Conservation (phyloP, 2,888 invertebrate genomes). For the Cheilosia soror region DNA sequence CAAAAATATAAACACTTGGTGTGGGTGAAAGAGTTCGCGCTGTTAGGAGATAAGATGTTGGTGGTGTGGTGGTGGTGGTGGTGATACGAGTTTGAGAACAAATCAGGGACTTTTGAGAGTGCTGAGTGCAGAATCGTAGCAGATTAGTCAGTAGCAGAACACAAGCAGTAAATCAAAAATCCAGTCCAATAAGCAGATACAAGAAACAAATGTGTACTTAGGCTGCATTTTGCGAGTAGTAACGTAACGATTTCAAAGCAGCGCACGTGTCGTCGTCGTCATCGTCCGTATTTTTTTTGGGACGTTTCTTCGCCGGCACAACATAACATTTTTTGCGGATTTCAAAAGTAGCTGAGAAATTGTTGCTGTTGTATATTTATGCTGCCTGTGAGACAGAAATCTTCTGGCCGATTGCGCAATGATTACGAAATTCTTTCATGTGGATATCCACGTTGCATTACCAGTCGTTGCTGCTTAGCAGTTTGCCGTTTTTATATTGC, state of each 20-base stretch:
- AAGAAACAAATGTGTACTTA: slow-evolving; percentile 39
- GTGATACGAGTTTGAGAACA: slow-evolving; percentile 44
- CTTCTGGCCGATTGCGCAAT: slow-evolving; percentile 56
- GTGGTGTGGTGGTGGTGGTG: slow-evolving; percentile 32
- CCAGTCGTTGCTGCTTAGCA: slow-evolving; percentile 65
- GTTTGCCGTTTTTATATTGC: slow-evolving; percentile 68
- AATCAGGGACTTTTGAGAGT: slow-evolving; percentile 38
- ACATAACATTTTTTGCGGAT: slow-evolving; percentile 40
- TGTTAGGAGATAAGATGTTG: slow-evolving; percentile 45
- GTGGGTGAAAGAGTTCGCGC: slow-evolving; percentile 58
- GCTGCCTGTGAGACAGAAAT: slow-evolving; percentile 47
- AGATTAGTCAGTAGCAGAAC: slow-evolving; percentile 73
- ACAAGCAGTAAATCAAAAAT: slow-evolving; percentile 59
- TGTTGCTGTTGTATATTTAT: slow-evolving; percentile 53
- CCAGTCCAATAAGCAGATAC: slow-evolving; percentile 48
- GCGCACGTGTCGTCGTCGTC: slow-evolving; percentile 27
- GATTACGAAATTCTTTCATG: slow-evolving; percentile 52
- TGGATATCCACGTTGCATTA: slow-evolving; percentile 68
- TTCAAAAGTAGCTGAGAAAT: slow-evolving; percentile 39
- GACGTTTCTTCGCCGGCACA: slow-evolving; percentile 24
- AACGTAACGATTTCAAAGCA: slow-evolving; percentile 60
- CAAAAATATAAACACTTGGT: neutral
- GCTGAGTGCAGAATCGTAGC: slow-evolving; percentile 56
- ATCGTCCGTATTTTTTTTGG: slow-evolving; percentile 18
- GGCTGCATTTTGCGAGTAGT: slow-evolving; percentile 64